phyloP scores from a whole-genome alignment of 53 echinoderm and acorn worm species.

The Stichopus horrens region DNA sequence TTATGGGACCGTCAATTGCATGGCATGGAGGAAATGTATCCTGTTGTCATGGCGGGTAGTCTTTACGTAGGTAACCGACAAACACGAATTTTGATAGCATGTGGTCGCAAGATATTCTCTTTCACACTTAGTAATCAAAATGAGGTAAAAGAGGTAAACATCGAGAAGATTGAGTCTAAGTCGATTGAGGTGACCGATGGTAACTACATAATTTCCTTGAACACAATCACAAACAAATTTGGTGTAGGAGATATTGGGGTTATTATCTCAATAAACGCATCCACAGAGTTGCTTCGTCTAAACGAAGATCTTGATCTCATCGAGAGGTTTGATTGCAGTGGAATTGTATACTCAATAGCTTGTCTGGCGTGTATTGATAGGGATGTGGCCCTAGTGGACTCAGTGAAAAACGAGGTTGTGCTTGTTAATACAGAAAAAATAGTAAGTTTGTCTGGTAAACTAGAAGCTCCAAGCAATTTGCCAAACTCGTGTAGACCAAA shows the following conservation, averaged over 20 bases:
- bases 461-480: background rate
- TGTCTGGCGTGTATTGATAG: constrained; percentile 33
- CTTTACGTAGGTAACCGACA: background rate
- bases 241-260: constrained; percentile 11
- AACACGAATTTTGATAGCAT: constrained; percentile 5
- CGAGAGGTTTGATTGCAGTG: constrained; percentile 2
- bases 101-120: background rate
- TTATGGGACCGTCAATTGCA: background rate
- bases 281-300: constrained; percentile 7
- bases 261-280: constrained; percentile 2
- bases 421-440: background rate
- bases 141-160: background rate
- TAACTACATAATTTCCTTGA: background rate
- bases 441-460: background rate
- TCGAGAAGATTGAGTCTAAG: background rate
- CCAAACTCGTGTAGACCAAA: constrained; percentile 2
- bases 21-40: background rate
- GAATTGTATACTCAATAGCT: constrained; percentile 5
- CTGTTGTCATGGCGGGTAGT: background rate
- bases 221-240: background rate
- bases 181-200: background rate
- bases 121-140: background rate
- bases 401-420: constrained; percentile 6
- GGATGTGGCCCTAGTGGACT: constrained; percentile 14
- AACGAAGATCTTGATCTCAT: background rate